A percentile compares a stretch with the other conserved stretches of the same genome.
Conservation (phyloP, 2,888 invertebrate genomes). For the Caenorhabditis sp. region DNA sequence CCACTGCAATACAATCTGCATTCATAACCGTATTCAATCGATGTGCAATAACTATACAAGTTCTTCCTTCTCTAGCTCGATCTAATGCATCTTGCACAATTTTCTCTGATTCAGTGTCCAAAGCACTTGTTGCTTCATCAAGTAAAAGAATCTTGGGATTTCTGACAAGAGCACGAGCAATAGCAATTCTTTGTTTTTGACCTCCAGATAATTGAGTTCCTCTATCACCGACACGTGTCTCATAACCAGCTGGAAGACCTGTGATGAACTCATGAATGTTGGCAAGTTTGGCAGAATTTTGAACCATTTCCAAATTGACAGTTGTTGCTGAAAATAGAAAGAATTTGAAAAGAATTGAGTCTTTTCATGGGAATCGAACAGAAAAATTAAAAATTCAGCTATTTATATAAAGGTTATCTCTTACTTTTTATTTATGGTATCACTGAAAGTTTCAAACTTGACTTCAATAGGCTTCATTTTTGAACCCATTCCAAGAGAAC, state of each 20-base stretch:
- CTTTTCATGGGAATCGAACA: no score
- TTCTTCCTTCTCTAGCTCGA: constrained; percentile 72
- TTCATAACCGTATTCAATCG: constrained; percentile 74
- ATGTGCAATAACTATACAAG: constrained; percentile 74
- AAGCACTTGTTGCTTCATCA: constrained; percentile 66
- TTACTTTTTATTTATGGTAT: no score
- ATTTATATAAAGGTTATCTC: no score
- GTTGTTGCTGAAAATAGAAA: constrained; percentile 55
- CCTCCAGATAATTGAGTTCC: constrained; percentile 72
- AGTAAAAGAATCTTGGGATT: constrained; percentile 71
- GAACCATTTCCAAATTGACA: constrained; percentile 68
- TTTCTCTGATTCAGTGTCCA: constrained; percentile 65
- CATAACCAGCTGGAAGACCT: constrained; percentile 71
- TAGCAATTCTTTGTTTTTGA: constrained; percentile 73
- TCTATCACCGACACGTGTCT: constrained; percentile 72
- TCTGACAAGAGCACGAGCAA: constrained; percentile 72
- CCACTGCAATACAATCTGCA: constrained; percentile 59
- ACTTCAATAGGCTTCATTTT: no score
- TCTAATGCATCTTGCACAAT: constrained; percentile 85
- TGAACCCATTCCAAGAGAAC: no score
- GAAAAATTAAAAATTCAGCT: no score
- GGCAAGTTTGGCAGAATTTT: constrained; percentile 71
- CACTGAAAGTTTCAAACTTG: no score
- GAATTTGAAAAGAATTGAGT: no score
- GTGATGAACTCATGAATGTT: constrained; percentile 73